Percentiles rank a stretch among this genome's conserved stretches.
Evolutionary conservation across 2,888 invertebrate genomes (phyloP).

Genomic region (Limnephilus rhombicus): DNA sequence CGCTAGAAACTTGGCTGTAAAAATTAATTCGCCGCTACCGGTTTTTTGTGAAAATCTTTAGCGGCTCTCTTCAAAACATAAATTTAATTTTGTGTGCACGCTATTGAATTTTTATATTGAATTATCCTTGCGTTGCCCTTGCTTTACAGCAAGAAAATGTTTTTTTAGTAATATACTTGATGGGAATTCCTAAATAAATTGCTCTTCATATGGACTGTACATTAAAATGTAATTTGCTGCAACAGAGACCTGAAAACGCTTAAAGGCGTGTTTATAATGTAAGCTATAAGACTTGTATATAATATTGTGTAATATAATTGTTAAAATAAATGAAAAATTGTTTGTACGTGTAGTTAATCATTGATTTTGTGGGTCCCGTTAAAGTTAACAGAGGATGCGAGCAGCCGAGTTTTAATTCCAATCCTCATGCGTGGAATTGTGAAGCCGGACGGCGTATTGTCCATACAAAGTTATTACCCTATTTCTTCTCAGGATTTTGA

Average conservation of each 20-base stretch:
- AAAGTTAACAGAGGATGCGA: no score
- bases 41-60: not conserved
- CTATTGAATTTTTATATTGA: not conserved
- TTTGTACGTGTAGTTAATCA: not conserved
- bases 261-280: not conserved
- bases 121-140: not conserved
- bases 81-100: not conserved
- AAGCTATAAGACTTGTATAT: not conserved
- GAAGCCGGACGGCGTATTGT: no score
- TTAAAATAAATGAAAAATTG: not conserved
- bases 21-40: not conserved
- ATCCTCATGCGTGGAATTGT: no score
- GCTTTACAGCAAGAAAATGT: not conserved
- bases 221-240: not conserved
- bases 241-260: not conserved
- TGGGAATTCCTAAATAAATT: not conserved
- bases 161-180: not conserved
- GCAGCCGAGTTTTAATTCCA: no score
- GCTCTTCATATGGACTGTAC: not conserved
- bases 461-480: no score
- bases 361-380: not conserved
- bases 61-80: not conserved
- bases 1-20: not conserved
- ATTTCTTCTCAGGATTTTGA: no score
- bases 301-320: not conserved